Evolutionary conservation across 2,797 vertebrate species (phyloP).

Genomic region (Acridotheres tristis): DNA sequence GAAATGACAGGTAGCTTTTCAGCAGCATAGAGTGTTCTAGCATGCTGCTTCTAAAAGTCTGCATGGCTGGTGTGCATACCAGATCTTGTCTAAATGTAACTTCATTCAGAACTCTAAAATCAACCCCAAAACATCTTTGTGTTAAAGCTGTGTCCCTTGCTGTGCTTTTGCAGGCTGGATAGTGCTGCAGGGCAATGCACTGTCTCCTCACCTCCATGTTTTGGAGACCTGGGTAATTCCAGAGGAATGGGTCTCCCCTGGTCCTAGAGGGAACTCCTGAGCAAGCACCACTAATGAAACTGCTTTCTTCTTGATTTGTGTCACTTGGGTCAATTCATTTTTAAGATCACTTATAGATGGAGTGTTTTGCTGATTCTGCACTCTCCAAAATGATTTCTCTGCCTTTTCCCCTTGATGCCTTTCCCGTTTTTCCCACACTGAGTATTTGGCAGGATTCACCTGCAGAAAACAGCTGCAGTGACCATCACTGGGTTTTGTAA

Average conservation of each 20-base stretch:
- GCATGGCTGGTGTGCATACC: too few relatives aligned
- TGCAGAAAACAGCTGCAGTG: background rate
- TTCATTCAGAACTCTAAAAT: background rate
- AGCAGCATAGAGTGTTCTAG: rapidly evolving
- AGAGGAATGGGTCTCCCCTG: background rate
- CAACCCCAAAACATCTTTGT: background rate
- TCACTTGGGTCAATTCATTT: background rate
- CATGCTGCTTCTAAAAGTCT: background rate
- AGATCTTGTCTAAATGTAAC: background rate
- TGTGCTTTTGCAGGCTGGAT: background rate
- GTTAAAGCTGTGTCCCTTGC: background rate
- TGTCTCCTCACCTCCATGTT: background rate
- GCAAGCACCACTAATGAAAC: background rate
- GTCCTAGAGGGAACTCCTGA: background rate
- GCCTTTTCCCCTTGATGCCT: background rate
- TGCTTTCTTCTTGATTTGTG: background rate
- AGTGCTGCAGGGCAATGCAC: background rate
- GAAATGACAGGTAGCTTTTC: background rate
- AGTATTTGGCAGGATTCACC: background rate
- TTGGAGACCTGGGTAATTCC: background rate
- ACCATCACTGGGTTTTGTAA: background rate
- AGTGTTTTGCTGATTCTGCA: background rate
- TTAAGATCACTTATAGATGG: background rate
- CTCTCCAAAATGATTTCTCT: background rate
- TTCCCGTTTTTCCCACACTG: background rate